These are phyloP conservation scores for Epinephelus cyanopodus DNA, from an alignment of 2,113 vertebrate genomes.

Conservation along the genomic window DNA sequence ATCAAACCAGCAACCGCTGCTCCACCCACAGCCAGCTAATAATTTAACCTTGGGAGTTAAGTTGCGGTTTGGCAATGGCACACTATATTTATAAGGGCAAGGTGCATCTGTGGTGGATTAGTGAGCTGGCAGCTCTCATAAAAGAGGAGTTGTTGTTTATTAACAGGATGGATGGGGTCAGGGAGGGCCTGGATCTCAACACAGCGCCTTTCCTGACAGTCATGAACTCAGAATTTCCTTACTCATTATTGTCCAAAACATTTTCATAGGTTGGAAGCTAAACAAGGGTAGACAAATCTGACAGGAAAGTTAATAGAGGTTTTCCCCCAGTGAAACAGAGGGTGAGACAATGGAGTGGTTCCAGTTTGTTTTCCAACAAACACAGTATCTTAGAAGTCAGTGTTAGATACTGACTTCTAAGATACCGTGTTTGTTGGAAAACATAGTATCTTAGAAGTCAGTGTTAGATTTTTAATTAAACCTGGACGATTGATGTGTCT, in stretches of 20 bases:
- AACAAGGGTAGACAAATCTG: neutral
- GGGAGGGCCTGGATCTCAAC: conserved; percentile 15
- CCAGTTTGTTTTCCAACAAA: neutral
- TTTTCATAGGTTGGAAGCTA: neutral
- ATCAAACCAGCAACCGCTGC: conserved; percentile 24
- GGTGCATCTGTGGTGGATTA: conserved; percentile 65
- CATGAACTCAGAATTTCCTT: neutral
- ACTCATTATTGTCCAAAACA: neutral
- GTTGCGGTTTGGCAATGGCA: conserved; percentile 32
- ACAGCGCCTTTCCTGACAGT: neutral
- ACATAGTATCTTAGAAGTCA: neutral
- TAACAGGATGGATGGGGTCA: conserved; percentile 38
- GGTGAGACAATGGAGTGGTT: neutral
- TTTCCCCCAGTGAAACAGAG: neutral
- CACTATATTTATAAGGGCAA: conserved; percentile 52
- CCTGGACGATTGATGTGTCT: neutral
- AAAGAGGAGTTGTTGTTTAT: conserved; percentile 56
- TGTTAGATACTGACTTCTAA: too few relatives aligned
- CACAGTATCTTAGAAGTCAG: neutral
- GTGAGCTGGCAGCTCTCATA: conserved; percentile 40
- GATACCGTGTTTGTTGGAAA: too few relatives aligned
- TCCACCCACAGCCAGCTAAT: conserved; percentile 6
- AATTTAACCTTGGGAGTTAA: conserved; percentile 31
- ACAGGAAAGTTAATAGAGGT: neutral
- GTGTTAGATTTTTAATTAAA: neutral